Evolutionary conservation across 2,797 vertebrate genomes (phyloP).

Genomic region (Tokudaia tokunoshimensis): DNA sequence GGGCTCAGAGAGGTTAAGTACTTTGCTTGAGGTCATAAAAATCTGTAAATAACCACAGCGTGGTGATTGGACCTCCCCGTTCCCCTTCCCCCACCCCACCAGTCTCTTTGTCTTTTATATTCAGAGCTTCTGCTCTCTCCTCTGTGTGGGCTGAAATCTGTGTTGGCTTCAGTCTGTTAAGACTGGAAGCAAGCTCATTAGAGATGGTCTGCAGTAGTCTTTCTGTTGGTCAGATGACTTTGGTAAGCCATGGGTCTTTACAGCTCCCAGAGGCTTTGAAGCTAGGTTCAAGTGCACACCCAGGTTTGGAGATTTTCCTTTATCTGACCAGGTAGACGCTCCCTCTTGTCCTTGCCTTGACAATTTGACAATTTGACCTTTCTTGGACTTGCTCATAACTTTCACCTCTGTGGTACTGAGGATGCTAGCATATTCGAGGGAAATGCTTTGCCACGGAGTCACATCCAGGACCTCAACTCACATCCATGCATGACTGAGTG

Average conservation of each 20-base stretch:
- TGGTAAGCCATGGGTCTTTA: background rate
- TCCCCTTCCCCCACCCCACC: too few relatives aligned
- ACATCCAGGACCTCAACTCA: background rate
- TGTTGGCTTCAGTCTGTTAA: background rate
- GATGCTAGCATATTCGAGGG: rapidly evolving
- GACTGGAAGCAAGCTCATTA: background rate
- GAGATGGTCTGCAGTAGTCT: background rate
- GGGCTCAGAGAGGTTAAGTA: conserved; percentile 16
- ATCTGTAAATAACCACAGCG: background rate
- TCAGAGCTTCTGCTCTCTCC: background rate
- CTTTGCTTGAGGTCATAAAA: conserved; percentile 52
- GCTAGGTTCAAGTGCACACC: background rate
- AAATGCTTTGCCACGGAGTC: background rate
- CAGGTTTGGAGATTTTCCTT: background rate
- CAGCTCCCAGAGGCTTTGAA: background rate
- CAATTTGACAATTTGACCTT: background rate
- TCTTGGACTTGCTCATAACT: background rate
- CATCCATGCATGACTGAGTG: background rate
- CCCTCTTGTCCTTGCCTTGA: background rate
- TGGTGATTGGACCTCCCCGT: background rate
- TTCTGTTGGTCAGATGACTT: background rate
- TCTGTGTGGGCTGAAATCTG: background rate
- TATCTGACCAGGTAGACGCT: background rate
- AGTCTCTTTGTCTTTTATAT: background rate
- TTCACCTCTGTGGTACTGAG: background rate